Evolutionary conservation across 2,797 vertebrate genomes (phyloP), one percentile per base, ranked within the genome.

Genomic region (Acipenser transmontanus): DNA sequence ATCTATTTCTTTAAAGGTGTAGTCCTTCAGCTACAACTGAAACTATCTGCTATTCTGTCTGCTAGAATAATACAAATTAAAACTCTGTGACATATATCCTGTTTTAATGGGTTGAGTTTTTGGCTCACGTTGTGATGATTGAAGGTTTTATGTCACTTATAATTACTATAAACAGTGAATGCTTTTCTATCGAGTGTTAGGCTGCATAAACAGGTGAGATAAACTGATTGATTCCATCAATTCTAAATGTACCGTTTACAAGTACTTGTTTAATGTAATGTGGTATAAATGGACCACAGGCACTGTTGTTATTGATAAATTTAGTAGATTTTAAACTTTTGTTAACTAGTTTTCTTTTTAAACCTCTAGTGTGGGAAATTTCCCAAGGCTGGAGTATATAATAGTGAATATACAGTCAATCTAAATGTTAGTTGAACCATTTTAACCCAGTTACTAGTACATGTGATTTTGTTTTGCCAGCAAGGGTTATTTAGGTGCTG

Each of bases 181-280:
- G 63, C 71, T 72, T 76, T 54, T 77, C 12, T 66, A 59, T 64
- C 59, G 66, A 66, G 50, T 34, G 34, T 34, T 34, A 34, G 20
- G 20, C 20, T 34, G 3, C 34, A 34, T 4, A 34, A 34, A 34
- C 4, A 34, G 34, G 34, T 34, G 13, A 72, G 65, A 66, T 65
- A 64, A 66, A 62, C 13, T n/a, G n/a, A n/a, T n/a, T 49, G 11
- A 11, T 63, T 61, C 66, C 47, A 34, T 34, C 34, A 34, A 34
- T 34, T 34, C 34, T 34, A 34, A 34, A 34, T 34, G 34, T 71
- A 61, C 61, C 66, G 64, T 74, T 65, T 71, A 65, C 57, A 69
- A 34, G 66, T 50, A 63, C 48, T 63, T n/a, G 50, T 52, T 57
- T 57, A 7, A 57, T n/a, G 54, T n/a, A 57, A n/a, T 13, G 1